Evolutionary conservation across 2,888 invertebrate species (phyloP), one percentile per base, ranked within the genome.

Genomic region (Calameuta filiformis): DNA sequence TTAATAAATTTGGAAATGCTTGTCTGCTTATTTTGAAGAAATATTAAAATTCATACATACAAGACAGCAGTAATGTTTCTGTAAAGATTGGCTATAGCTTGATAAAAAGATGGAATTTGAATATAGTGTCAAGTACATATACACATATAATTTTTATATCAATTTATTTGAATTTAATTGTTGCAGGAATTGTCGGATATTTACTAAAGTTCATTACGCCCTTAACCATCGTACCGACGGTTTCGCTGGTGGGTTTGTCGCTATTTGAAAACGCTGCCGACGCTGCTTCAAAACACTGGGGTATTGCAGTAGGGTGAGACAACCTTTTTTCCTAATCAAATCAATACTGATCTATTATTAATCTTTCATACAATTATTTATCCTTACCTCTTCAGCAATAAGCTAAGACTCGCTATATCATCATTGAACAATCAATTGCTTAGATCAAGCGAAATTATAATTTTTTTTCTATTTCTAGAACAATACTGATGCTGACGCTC

Each of bases 251-350:
- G 79, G 97, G 97, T 0, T 91, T 98, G 23, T 96, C 97, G 0
- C 92, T 97, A 69, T 97, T 97, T 88, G 95, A 95, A 88, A 96
- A 96, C 89, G 97, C 97, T 0, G 95, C 96, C 0, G 93, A 93
- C 0, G 96, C 96, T n/a, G 96, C 97, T 0, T 94, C 96, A 1
- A 94, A 95, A 87, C 96, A 97, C 84, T 97, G 97, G 97, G 96
- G 96, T 23, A 95, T 97, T 78, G 95, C 97, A 0, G 94, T 94
- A 30, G 94, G 96, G 97, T 97, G 90, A 93, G 94, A 90, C 68
- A 76, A 37, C 15, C 69, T 40, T 73, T 56, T 73, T 75, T 1
- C 56, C 23, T 23, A 56, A 56, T 56, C 2, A 56, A 23, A 56
- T 56, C 23, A 56, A 56, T 56, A 23, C 1, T 9, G 6, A 56